Base-by-base conservation (phyloP, 2,888 invertebrate species). In the Epinotia ramella region DNA sequence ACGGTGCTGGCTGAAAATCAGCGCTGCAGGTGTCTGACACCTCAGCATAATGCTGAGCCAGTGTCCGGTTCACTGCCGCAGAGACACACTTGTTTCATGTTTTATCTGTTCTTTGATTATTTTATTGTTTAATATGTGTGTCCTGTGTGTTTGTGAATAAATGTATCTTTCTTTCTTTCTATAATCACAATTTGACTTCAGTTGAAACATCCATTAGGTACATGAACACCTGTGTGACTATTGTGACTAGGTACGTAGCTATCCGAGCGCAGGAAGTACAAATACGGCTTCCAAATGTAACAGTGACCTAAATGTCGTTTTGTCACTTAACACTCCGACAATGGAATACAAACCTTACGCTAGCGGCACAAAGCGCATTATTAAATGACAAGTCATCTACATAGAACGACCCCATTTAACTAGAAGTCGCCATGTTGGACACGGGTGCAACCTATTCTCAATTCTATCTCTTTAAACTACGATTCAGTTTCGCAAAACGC, bases 261-360 rank as follows among this genome's bases (percentile, higher is more conserved):
- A 40, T 60, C 24, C 62, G 60, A 46, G 59, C 63, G 65, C 74
- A 70, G 74, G 70, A 75, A 65, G 70, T 57, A 69, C 70, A 60
- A 59, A 75, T 70, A 75, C 74, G 70, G 69, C 74, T 53, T 68
- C 59, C 24, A 73, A 69, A 59, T 64, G 74, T 75, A 75, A 65
- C 74, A 75, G 64, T 75, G 74, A 75, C 74, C 74, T 75, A 75
- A 60, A 75, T 73, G 56, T 75, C 33, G 69, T 59, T 49, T n/a
- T 67, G 56, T 73, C 65, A 46, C 24, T 68, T 69, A 60, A 60
- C 20, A 69, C 46, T 7, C 59, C 20, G 24, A 24, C 64, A 64
- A 59, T 11, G 24, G 18, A 65, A 64, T 49, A 40, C 12, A 18
- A 65, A 60, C 70, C 40, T 33, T 70, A 33, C 12, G n/a, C 16